Evolutionary conservation across 2,888 invertebrate genomes (phyloP).

Genomic region (Mimumesa dahlbomi): DNA sequence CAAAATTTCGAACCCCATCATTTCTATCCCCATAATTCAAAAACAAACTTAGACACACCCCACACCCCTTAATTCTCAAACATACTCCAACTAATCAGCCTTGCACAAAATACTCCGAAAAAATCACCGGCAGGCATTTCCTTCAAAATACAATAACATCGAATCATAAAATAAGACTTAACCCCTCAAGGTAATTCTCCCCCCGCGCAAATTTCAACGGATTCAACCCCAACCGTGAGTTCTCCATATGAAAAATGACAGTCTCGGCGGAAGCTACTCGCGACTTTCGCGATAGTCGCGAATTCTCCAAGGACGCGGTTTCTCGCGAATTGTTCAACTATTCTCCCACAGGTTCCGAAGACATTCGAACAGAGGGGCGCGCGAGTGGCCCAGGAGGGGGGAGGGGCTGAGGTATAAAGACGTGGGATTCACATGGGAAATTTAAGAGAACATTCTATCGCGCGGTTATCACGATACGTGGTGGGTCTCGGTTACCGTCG

Average conservation of each 20-base stretch:
- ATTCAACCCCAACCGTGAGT: constrained; percentile 35
- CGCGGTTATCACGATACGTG: constrained; percentile 64
- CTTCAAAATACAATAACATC: too few relatives aligned
- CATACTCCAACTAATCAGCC: too few relatives aligned
- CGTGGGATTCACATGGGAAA: constrained; percentile 67
- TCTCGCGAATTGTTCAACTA: constrained; percentile 57
- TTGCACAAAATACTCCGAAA: too few relatives aligned
- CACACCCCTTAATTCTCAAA: too few relatives aligned
- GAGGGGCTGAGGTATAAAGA: constrained; percentile 58
- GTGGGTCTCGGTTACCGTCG: constrained; percentile 33
- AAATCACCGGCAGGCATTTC: too few relatives aligned
- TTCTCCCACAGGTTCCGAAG: too few relatives aligned
- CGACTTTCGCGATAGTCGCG: constrained; percentile 61
- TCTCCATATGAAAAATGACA: constrained; percentile 45
- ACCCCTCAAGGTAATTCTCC: too few relatives aligned
- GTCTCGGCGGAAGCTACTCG: constrained; percentile 40
- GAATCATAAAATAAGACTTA: too few relatives aligned
- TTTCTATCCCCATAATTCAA: too few relatives aligned
- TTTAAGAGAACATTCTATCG: constrained; percentile 68
- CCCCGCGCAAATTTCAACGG: not conserved
- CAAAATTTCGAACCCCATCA: too few relatives aligned
- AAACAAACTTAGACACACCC: too few relatives aligned
- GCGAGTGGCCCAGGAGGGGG: constrained; percentile 42
- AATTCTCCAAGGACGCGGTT: constrained; percentile 58
- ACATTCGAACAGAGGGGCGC: too few relatives aligned